Conservation (phyloP, 1,140 invertebrate genomes). For the Cydia pomonella region DNA sequence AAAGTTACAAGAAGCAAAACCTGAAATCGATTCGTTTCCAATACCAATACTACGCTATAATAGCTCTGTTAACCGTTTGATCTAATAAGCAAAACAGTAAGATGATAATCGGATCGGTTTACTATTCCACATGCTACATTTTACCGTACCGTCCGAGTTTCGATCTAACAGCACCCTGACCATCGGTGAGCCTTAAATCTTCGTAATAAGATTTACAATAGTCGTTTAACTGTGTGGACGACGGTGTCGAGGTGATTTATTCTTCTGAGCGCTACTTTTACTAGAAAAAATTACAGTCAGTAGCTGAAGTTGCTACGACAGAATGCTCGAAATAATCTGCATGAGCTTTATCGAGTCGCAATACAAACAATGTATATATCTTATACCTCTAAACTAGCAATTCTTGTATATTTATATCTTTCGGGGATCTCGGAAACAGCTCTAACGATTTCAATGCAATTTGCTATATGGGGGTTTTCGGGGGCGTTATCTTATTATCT, state of each 20-base stretch:
- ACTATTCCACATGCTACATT: slow-evolving; percentile 21
- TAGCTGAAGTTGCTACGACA: not conserved
- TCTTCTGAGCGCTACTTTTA: not conserved
- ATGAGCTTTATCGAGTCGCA: not conserved
- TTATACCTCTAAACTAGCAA: no score
- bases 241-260: not conserved
- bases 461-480: no score
- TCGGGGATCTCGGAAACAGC: no score
- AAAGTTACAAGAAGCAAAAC: not conserved
- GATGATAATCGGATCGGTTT: not conserved
- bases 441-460: no score
- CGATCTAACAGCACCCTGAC: not conserved
- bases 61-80: not conserved
- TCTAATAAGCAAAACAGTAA: slow-evolving; percentile 25
- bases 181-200: no score
- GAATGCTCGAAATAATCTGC: not conserved
- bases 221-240: no score
- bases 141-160: slow-evolving; percentile 27
- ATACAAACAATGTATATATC: no score
- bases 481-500: no score
- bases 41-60: not conserved
- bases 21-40: not conserved
- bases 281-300: not conserved
- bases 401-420: no score
- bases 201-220: no score